Evolutionary conservation across 1,140 invertebrate genomes (phyloP), one percentile per base, ranked within the genome.

Genomic region (Papilio glaucus): DNA sequence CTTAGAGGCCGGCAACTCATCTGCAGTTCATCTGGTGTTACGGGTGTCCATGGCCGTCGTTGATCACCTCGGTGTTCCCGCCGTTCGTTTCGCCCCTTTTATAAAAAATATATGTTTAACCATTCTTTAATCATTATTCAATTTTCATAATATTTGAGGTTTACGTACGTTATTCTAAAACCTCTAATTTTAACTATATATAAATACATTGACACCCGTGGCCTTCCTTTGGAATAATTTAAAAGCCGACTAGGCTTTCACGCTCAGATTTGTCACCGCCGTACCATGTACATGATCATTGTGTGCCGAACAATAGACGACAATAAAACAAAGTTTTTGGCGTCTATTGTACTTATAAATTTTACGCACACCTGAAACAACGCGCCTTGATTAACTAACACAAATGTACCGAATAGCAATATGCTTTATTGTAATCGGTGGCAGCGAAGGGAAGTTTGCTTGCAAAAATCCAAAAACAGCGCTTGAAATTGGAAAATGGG

Each of bases 401-500:
- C 67, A 69, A 69, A 69, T 69, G 67, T 29, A 29, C 45, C 41
- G n/a, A 37, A 75, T 72, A 15, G 42, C 82, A 29, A 63, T 69
- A 24, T 49, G 80, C 41, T 18, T 82, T 24, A 21, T 85, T 13
- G 57, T 76, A 71, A 49, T 49, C 13, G 61, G 18, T 15, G 38
- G 49, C 24, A 15, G 45, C 18, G 53, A 73, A 12, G 76, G 72
- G 9, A 80, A 78, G 67, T 63, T 79, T 13, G 81, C 83, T 69
- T 91, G 89, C 67, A 81, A 81, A 29, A 83, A 81, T 71, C 79
- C 77, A 0, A 88, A 89, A 72, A 77, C 81, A 65, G 86, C 88
- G 0, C 57, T 90, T 4, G 89, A 91, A 76, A 33, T 85, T 4
- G 89, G 89, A 0, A 62, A 81, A 49, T 91, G 88, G 88, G 68